Percentiles rank a stretch among this genome's conserved stretches.
Conservation (phyloP, 37 sponge, comb jelly and placozoan species). For the Aphrocallistes beatrix region DNA sequence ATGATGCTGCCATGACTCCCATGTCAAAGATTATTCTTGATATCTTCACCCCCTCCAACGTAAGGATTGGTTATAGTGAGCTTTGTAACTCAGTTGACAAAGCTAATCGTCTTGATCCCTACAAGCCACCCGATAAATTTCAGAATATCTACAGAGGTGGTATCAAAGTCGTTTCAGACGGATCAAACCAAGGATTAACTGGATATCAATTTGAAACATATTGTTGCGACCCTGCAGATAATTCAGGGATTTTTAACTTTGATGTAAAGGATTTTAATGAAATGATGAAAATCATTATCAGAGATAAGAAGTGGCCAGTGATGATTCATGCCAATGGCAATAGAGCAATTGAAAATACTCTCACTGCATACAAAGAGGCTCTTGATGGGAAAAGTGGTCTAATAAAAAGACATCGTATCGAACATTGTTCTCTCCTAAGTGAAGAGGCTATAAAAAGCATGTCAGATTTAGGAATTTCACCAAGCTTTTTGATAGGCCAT, state of each 20-base stretch:
- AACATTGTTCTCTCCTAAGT: not conserved
- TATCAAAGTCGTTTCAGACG: slow-evolving; percentile 18
- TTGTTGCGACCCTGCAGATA: not conserved
- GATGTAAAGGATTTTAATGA: not conserved
- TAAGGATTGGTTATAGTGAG: slow-evolving; percentile 20
- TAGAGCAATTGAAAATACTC: slow-evolving; percentile 13
- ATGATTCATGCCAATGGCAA: slow-evolving; percentile 23
- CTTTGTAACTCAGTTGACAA: not conserved
- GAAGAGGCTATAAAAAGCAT: not conserved
- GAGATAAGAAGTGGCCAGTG: slow-evolving; percentile 18
- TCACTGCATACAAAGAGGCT: not conserved
- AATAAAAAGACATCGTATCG: slow-evolving; percentile 10
- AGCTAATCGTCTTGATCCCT: not conserved
- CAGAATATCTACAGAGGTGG: not conserved
- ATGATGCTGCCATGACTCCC: not conserved
- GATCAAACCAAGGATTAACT: slow-evolving; percentile 27
- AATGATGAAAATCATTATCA: not conserved
- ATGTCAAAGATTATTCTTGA: not conserved
- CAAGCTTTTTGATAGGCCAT: slow-evolving; percentile 21
- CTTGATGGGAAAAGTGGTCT: not conserved
- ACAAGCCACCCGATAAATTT: too few species aligned
- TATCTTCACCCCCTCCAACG: too few species aligned
- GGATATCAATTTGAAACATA: slow-evolving; percentile 20
- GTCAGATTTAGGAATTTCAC: not conserved
- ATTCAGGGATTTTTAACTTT: not conserved